phyloP scores from a whole-genome alignment of 2,888 invertebrate species.

The Lithophane leautieri region DNA sequence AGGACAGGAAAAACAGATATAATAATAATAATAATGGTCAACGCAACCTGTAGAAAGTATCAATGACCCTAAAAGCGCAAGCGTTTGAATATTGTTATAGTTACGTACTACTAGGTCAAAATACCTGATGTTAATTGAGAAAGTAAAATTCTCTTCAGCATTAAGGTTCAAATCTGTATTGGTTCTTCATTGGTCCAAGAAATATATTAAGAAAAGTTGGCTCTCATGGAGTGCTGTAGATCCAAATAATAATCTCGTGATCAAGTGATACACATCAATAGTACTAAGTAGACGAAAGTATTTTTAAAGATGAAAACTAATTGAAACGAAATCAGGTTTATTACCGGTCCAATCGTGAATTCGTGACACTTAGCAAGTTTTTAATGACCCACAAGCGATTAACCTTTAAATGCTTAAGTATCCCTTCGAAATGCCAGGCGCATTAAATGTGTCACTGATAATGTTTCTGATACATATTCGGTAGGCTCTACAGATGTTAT shows the following conservation, averaged over 20 bases:
- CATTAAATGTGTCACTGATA: conserved; percentile 56
- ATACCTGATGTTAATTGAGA: conserved; percentile 3
- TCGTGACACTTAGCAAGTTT: conserved; percentile 68
- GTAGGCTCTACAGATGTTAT: conserved; percentile 46
- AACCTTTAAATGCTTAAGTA: conserved; percentile 77
- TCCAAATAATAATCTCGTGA: not conserved
- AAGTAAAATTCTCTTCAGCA: conserved; percentile 21
- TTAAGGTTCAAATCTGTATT: conserved; percentile 11
- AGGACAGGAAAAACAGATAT: not conserved
- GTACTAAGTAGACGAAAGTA: conserved; percentile 3
- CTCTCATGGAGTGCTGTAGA: not conserved
- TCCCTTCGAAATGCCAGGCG: conserved; percentile 62
- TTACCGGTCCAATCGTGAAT: conserved; percentile 25
- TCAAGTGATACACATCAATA: not conserved
- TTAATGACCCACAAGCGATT: conserved; percentile 67
- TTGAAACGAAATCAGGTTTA: conserved; percentile 28
- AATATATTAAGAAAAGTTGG: not conserved
- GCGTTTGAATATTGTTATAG: conserved; percentile 8
- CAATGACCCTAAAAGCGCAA: conserved; percentile 28
- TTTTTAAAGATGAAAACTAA: conserved; percentile 16
- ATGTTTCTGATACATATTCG: conserved; percentile 47
- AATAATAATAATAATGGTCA: not conserved
- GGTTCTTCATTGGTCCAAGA: not conserved
- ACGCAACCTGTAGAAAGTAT: not conserved
- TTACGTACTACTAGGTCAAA: conserved; percentile 20